Percentiles rank a stretch among this genome's conserved stretches.
phyloP scores from a whole-genome alignment of 2,797 vertebrate genomes.

The Urosaurus nigricauda region DNA sequence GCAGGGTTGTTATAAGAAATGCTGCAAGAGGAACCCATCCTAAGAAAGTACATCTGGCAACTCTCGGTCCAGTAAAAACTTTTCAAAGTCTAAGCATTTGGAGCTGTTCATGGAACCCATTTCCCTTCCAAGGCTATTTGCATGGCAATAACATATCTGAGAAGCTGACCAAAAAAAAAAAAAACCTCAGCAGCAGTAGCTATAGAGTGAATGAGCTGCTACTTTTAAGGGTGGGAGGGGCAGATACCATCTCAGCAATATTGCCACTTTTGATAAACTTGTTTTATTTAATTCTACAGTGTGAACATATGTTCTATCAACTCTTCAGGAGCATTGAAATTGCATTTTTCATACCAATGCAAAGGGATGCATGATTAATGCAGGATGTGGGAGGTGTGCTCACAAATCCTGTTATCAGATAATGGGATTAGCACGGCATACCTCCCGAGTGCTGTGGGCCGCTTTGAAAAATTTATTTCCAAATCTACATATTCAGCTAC shows the following conservation, averaged over 20 bases:
- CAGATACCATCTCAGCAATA: slow-evolving; percentile 42
- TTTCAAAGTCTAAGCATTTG: not conserved
- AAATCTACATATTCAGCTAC: slow-evolving; percentile 71
- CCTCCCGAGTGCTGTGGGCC: slow-evolving; percentile 44
- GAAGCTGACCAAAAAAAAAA: slow-evolving; percentile 28
- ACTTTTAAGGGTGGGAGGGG: not conserved
- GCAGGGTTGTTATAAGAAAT: no score
- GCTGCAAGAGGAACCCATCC: not conserved
- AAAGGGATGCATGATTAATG: slow-evolving; percentile 56
- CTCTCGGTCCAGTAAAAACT: not conserved
- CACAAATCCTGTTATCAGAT: slow-evolving; percentile 80
- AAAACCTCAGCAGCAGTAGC: slow-evolving; percentile 5
- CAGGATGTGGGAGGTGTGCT: slow-evolving; percentile 67
- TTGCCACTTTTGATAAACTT: slow-evolving; percentile 56
- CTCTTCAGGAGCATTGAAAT: slow-evolving; percentile 70
- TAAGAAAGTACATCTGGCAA: not conserved
- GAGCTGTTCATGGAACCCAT: fast-evolving
- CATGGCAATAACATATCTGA: not conserved
- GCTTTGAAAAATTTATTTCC: slow-evolving; percentile 71
- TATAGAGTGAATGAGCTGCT: not conserved
- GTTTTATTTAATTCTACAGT: slow-evolving; percentile 71
- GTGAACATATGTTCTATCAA: slow-evolving; percentile 55
- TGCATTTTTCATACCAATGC: slow-evolving; percentile 68
- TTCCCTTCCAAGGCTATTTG: not conserved
- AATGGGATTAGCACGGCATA: slow-evolving; percentile 74